Evolutionary conservation across 2,113 vertebrate species (phyloP).

Genomic region (Nibea albiflora): DNA sequence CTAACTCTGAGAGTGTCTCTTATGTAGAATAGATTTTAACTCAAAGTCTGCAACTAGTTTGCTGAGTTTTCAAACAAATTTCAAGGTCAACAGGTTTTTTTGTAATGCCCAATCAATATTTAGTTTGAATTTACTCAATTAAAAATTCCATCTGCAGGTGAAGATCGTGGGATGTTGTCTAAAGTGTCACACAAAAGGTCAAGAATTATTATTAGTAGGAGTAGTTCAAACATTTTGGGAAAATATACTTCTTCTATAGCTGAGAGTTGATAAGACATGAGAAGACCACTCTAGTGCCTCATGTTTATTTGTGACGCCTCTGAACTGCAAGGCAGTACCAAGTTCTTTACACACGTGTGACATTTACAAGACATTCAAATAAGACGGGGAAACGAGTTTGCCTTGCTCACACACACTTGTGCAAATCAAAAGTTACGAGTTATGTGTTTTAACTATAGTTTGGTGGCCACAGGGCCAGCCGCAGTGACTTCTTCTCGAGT

Average conservation of each 20-base stretch:
- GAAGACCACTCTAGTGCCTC: background rate
- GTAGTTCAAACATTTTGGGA: too few relatives aligned
- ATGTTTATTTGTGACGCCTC: background rate
- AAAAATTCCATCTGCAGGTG: background rate
- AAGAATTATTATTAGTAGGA: background rate
- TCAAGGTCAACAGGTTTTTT: background rate
- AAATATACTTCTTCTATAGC: too few relatives aligned
- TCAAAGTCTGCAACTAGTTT: background rate
- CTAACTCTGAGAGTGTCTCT: too few relatives aligned
- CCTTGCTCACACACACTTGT: background rate
- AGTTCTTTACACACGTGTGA: background rate
- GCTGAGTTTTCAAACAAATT: background rate
- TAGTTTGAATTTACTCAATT: background rate
- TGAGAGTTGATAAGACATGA: background rate
- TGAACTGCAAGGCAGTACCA: background rate
- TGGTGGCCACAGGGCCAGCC: too few relatives aligned
- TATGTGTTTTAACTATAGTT: too few relatives aligned
- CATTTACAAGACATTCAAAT: background rate
- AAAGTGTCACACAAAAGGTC: background rate
- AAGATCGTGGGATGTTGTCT: too few relatives aligned
- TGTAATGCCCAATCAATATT: background rate
- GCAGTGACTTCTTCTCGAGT: too few relatives aligned
- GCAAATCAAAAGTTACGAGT: too few relatives aligned
- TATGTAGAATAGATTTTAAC: too few relatives aligned
- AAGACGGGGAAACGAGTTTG: background rate